Base-by-base conservation (phyloP, 1,140 invertebrate species). In the Drosophila arawakana region DNA sequence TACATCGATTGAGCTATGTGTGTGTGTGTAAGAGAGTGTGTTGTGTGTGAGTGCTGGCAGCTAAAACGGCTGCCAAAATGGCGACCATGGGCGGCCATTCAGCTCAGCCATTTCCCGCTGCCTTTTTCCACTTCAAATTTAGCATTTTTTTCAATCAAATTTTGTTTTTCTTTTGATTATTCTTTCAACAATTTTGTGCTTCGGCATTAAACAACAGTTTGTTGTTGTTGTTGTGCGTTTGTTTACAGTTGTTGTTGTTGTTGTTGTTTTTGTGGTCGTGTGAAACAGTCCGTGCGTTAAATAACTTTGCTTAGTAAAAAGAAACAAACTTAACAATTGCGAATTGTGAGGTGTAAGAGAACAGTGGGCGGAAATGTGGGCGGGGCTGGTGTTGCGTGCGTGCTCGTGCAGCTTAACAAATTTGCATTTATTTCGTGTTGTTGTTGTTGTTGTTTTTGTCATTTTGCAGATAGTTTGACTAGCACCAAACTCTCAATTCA, bases 401-500 rank as follows among this genome's bases (percentile, higher is more conserved):
- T 75, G 76, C 60, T 37, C 37, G 77, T 79, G 77, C 76, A 76
- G 74, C 77, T 62, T 79, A 54, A 62, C 39, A 47, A 46, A 73
- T 69, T 79, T 68, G 60, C 60, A 69, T 67, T 77, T 37, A 41
- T 55, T 9, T 46, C 66, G 46, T 72, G 47, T 65, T 67, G 30
- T 67, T 67, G 52, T 61, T 43, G 6, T 65, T 55, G 46, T 66
- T 34, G 55, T 77, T 47, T 18, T 72, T 75, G 76, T 75, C 68
- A 74, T 83, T 83, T 88, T 88, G 84, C 84, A 89, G 77, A 84
- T 89, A 88, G 85, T 88, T 91, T 88, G 90, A 91, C 90, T 91
- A 91, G 90, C 86, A 91, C 82, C 90, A 88, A 88, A 88, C 84
- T 88, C 84, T 88, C 80, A 79, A 88, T 86, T 30, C 80, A 72